Conservation (phyloP, 2,797 vertebrate genomes). For the Salarias fasciatus region DNA sequence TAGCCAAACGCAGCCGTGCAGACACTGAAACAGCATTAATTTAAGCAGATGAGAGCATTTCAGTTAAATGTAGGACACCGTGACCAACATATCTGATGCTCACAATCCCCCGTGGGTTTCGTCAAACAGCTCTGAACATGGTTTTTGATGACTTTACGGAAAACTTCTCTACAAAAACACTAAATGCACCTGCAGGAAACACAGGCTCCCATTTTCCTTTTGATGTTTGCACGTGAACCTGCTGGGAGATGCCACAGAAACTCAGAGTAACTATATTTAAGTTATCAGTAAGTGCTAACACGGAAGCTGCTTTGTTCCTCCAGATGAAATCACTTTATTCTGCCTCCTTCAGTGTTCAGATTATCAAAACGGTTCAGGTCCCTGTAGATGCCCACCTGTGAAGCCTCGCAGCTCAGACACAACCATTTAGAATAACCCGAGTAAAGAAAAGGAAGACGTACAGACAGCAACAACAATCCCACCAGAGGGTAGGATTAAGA, state of each 20-base stretch:
- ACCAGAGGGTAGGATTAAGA: conserved; percentile 42
- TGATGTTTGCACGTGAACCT: background rate
- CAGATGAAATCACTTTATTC: background rate
- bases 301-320: too few relatives aligned
- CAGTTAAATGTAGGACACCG: background rate
- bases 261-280: background rate
- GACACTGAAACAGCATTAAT: too few relatives aligned
- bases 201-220: background rate
- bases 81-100: background rate
- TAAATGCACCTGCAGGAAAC: conserved; percentile 10
- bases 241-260: conserved; percentile 13
- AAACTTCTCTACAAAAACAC: conserved; percentile 5
- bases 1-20: too few relatives aligned
- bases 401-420: conserved; percentile 7
- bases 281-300: too few relatives aligned
- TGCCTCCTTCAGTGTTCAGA: background rate
- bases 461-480: conserved; percentile 25
- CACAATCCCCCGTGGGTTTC: background rate
- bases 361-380: conserved; percentile 13
- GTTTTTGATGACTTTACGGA: background rate
- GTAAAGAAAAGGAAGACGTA: conserved; percentile 29
- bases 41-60: conserved; percentile 2
- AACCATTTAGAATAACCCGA: conserved; percentile 26
- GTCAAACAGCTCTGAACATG: background rate
- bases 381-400: conserved; percentile 1